Base-by-base conservation (phyloP, 2,113 vertebrate species). In the Barbus barbus region DNA sequence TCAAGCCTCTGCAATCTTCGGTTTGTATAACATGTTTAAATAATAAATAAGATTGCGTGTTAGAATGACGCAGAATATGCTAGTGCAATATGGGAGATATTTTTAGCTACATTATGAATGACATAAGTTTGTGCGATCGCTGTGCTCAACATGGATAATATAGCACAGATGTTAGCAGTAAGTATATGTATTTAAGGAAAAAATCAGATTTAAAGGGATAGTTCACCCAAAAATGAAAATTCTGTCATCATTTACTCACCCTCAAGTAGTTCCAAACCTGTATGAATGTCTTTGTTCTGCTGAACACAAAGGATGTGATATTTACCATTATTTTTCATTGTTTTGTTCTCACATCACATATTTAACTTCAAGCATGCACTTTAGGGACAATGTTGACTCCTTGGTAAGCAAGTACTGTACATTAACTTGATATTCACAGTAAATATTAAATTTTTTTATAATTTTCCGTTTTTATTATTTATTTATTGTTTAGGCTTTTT, bases 91-190 rank as follows among this genome's bases (percentile, higher is more conserved):
- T 36, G 75, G 16, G 31, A 38, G 28, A 13, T 78, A 78, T 78
- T 78, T 58, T 24, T 78, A 78, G 75, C 31, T 75, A 31, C 18
- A 51, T 26, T 53, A 13, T 74, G 44, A 22, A 56, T 77, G 74
- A 56, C 74, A 13, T 77, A 56, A 1, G 48, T 77, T 6, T 77
- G 46, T 33, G 74, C 4, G 44, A 75, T 46, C 26, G 8, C 28
- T 78, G 20, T 58, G 31, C 75, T 36, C 20, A 38, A 5, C 20
- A 78, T 78, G 11, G 18, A 78, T 78, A 58, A 58, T 78, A 24
- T 31, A 76, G 9, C 18, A 48, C 9, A 48, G 24, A 51, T 28
- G 13, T 51, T 11, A 51, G 73, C 73, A 53, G 73, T 53, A 51
- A 53, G 41, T 26, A n/a, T n/a, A n/a, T n/a, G n/a, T n/a, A n/a